Evolutionary conservation across 1,140 invertebrate species (phyloP).

Genomic region (Dreissena rostriformis): DNA sequence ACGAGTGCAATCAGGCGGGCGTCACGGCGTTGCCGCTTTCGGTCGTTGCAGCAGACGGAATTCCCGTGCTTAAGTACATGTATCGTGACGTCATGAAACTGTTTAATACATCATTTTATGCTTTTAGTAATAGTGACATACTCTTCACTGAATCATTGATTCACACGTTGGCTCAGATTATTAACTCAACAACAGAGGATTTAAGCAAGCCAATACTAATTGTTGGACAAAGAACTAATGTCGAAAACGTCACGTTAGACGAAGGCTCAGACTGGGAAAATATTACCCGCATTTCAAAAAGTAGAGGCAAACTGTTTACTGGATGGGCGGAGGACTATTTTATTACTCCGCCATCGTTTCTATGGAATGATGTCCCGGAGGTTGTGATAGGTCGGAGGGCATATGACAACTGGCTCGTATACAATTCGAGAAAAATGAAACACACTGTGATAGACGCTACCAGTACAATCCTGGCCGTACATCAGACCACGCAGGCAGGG

Average conservation of each 20-base stretch:
- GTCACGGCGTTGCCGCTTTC: slow-evolving; percentile 50
- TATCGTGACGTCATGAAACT: slow-evolving; percentile 55
- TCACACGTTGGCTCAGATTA: slow-evolving; percentile 47
- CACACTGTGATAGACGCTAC: slow-evolving; percentile 63
- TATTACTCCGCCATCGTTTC: slow-evolving; percentile 61
- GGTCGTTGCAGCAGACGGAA: slow-evolving; percentile 43
- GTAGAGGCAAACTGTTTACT: slow-evolving; percentile 58
- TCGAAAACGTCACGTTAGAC: slow-evolving; percentile 53
- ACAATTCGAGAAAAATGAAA: slow-evolving; percentile 55
- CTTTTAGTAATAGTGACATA: slow-evolving; percentile 66
- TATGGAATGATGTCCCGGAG: slow-evolving; percentile 67
- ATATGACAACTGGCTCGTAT: slow-evolving; percentile 71
- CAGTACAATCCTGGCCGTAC: slow-evolving; percentile 64
- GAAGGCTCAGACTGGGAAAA: slow-evolving; percentile 56
- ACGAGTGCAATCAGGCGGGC: slow-evolving; percentile 36
- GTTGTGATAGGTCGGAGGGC: slow-evolving; percentile 67
- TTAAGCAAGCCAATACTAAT: slow-evolving; percentile 52
- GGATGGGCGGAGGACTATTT: slow-evolving; percentile 69
- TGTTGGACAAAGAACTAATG: slow-evolving; percentile 60
- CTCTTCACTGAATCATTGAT: slow-evolving; percentile 59
- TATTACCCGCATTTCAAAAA: slow-evolving; percentile 42
- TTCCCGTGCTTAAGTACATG: slow-evolving; percentile 66
- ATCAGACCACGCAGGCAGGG: slow-evolving; percentile 68
- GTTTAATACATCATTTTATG: slow-evolving; percentile 60
- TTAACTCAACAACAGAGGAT: slow-evolving; percentile 15